A percentile compares a stretch with the other conserved stretches of the same genome.
These are phyloP conservation scores for Tineola bisselliella DNA, from an alignment of 2,888 invertebrate genomes.

Conservation along the genomic window DNA sequence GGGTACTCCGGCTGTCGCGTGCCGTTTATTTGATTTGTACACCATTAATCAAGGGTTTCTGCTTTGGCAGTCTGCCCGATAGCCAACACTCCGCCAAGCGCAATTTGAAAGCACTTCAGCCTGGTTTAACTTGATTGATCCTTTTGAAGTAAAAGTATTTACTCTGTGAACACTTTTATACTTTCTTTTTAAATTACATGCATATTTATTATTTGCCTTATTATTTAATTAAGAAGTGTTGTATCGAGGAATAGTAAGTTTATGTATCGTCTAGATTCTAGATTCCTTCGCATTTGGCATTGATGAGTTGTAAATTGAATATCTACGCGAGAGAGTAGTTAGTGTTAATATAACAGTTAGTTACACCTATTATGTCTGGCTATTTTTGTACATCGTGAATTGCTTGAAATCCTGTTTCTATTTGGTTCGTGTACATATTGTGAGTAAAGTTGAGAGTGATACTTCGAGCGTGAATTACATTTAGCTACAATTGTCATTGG, in stretches of 20 bases:
- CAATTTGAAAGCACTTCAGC: slow-evolving; percentile 6
- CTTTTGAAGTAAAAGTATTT: not conserved
- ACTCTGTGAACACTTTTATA: not conserved
- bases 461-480: slow-evolving; percentile 9
- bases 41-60: slow-evolving; percentile 17
- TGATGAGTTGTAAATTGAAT: not conserved
- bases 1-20: slow-evolving; percentile 10
- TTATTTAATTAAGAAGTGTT: too few relatives aligned
- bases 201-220: too few relatives aligned
- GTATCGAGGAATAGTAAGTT: too few relatives aligned
- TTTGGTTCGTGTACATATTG: not conserved
- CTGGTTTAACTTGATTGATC: slow-evolving; percentile 6
- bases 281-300: not conserved
- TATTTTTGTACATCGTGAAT: slow-evolving; percentile 9
- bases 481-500: slow-evolving; percentile 21
- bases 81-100: slow-evolving; percentile 9
- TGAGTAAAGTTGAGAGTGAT: not conserved
- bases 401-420: slow-evolving; percentile 1
- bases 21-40: slow-evolving; percentile 18
- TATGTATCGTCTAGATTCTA: not conserved
- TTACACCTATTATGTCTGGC: not conserved
- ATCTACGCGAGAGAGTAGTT: slow-evolving; percentile 7
- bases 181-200: not conserved
- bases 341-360: not conserved
- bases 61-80: slow-evolving; percentile 4